A percentile compares a stretch with the other conserved stretches of the same genome.
Conservation (phyloP, 1,140 invertebrate species). For the Hylyphantes graminicola region DNA sequence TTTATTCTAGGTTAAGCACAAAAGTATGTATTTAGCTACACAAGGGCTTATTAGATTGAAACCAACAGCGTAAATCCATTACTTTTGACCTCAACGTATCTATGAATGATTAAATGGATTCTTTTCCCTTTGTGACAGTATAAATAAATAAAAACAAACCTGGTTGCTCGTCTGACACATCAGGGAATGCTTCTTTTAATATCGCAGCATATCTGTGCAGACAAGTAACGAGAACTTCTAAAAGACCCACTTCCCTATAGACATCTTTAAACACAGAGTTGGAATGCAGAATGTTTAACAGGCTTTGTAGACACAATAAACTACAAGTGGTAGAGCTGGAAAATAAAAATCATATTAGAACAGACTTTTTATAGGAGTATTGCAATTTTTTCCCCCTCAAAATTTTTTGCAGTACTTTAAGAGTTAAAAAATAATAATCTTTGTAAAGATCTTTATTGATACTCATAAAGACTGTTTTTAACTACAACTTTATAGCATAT, state of each 20-base stretch:
- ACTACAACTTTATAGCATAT: too few relatives aligned
- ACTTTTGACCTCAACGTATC: too few relatives aligned
- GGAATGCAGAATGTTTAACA: constrained; percentile 83
- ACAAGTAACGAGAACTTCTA: constrained; percentile 97
- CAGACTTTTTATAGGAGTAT: background rate
- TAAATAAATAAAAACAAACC: constrained; percentile 63
- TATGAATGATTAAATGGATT: too few relatives aligned
- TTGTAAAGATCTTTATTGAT: background rate
- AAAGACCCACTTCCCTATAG: constrained; percentile 95
- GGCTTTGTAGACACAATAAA: constrained; percentile 87
- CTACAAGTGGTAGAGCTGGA: constrained; percentile 74
- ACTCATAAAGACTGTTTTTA: too few relatives aligned
- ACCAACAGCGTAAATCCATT: too few relatives aligned
- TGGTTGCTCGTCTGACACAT: constrained; percentile 65
- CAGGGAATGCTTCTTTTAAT: constrained; percentile 77
- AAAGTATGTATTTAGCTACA: too few relatives aligned
- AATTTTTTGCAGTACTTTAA: too few relatives aligned
- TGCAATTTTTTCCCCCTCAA: background rate
- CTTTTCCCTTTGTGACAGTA: too few relatives aligned
- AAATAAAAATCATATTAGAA: too few relatives aligned
- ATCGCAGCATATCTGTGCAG: constrained; percentile 85
- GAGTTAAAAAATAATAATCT: background rate
- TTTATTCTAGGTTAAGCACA: too few relatives aligned
- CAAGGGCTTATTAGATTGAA: too few relatives aligned
- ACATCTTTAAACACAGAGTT: constrained; percentile 92